Percentiles rank a stretch among this genome's conserved stretches.
Evolutionary conservation across 2,888 invertebrate species (phyloP).

Genomic region (Acleris sparsana): DNA sequence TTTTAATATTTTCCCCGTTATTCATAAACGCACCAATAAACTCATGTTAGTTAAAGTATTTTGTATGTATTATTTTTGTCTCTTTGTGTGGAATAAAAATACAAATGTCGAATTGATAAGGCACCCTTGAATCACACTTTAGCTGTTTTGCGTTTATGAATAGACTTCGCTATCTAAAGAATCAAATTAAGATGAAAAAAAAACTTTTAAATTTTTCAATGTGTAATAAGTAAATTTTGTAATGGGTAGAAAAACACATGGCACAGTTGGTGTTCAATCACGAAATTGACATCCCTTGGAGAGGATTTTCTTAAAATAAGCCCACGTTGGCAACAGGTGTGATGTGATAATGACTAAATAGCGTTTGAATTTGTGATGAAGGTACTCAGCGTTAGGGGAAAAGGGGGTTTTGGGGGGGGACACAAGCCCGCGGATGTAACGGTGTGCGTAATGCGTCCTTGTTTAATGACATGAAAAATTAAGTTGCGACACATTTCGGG

Average conservation of each 20-base stretch:
- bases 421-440: slow-evolving; percentile 37
- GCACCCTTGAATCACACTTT: too few relatives aligned
- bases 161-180: too few relatives aligned
- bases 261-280: slow-evolving; percentile 26
- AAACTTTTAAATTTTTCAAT: too few relatives aligned
- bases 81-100: too few relatives aligned
- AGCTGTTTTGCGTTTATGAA: too few relatives aligned
- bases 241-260: background rate
- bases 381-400: slow-evolving; percentile 57
- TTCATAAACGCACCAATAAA: too few relatives aligned
- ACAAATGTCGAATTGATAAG: too few relatives aligned
- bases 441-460: slow-evolving; percentile 36
- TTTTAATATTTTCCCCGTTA: background rate
- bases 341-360: slow-evolving; percentile 78
- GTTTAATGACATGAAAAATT: slow-evolving; percentile 39
- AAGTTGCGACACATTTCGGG: slow-evolving; percentile 28
- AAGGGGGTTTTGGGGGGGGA: slow-evolving; percentile 40
- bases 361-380: slow-evolving; percentile 77
- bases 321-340: slow-evolving; percentile 72
- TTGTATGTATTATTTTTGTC: too few relatives aligned
- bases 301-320: slow-evolving; percentile 45
- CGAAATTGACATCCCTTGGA: slow-evolving; percentile 30
- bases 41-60: too few relatives aligned
- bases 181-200: too few relatives aligned
- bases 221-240: too few relatives aligned